A percentile compares a stretch with the other conserved stretches of the same genome.
These are phyloP conservation scores for Melieria picta DNA, from an alignment of 2,888 invertebrate species.

Conservation along the genomic window DNA sequence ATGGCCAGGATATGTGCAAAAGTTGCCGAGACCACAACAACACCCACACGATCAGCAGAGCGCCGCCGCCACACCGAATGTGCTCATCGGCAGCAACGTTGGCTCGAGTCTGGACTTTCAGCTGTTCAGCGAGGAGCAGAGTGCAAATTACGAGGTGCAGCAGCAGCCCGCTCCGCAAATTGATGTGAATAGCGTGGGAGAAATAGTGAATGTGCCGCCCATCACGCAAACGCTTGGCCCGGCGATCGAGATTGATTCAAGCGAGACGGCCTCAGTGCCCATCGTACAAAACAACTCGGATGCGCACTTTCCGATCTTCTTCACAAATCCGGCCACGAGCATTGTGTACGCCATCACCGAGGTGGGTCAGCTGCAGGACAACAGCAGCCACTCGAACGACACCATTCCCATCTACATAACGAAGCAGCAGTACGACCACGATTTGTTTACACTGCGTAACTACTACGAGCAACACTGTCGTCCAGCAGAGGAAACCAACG, in stretches of 20 bases:
- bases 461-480: slow-evolving; percentile 51
- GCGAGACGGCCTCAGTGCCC: too few relatives aligned
- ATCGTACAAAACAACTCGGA: slow-evolving; percentile 26
- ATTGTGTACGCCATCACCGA: slow-evolving; percentile 62
- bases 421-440: slow-evolving; percentile 61
- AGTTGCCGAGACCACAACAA: slow-evolving; percentile 25
- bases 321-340: slow-evolving; percentile 62
- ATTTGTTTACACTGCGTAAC: slow-evolving; percentile 49
- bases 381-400: slow-evolving; percentile 41
- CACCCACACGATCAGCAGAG: slow-evolving; percentile 20
- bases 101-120: slow-evolving; percentile 49
- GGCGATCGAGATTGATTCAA: too few relatives aligned
- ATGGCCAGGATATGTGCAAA: slow-evolving; percentile 27
- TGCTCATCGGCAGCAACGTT: slow-evolving; percentile 21
- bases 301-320: slow-evolving; percentile 58
- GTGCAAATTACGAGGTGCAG: neutral
- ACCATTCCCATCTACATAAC: slow-evolving; percentile 57
- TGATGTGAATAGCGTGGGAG: too few relatives aligned
- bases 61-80: neutral
- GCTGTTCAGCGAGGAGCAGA: slow-evolving; percentile 44
- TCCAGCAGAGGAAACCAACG: neutral
- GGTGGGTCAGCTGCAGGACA: slow-evolving; percentile 46
- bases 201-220: too few relatives aligned
- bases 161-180: too few relatives aligned
- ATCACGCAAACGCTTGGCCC: too few relatives aligned